Percentiles rank a stretch among this genome's conserved stretches.
Evolutionary conservation across 2,888 invertebrate genomes (phyloP).

Genomic region (Pseudococcus jackbeardsleyi): DNA sequence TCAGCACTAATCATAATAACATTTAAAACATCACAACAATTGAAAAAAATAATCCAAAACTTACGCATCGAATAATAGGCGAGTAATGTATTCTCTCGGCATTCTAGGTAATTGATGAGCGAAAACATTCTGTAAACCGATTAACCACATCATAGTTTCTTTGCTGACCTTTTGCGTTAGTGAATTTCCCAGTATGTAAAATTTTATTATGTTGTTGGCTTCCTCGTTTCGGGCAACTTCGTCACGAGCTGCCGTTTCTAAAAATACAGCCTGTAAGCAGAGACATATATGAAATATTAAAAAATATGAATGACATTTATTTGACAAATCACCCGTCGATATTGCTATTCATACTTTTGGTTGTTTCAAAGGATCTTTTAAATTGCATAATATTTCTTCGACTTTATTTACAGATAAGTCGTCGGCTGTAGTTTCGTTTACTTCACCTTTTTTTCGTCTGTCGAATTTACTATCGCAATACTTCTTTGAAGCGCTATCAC

Average conservation of each 20-base stretch:
- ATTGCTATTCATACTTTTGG: conserved; percentile 32
- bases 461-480: conserved; percentile 43
- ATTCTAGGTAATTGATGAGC: conserved; percentile 96
- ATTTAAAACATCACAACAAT: neutral
- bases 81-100: conserved; percentile 97
- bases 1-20: neutral
- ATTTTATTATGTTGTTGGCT: conserved; percentile 87
- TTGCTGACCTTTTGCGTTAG: conserved; percentile 84
- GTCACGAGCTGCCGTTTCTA: conserved; percentile 88
- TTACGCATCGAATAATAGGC: conserved; percentile 93
- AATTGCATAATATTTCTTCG: conserved; percentile 57
- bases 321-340: neutral
- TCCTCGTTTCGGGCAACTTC: conserved; percentile 94
- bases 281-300: neutral
- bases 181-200: conserved; percentile 95
- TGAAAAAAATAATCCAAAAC: conserved; percentile 69
- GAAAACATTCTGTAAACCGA: conserved; percentile 94
- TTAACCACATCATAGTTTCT: conserved; percentile 93
- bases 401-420: conserved; percentile 61
- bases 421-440: conserved; percentile 38
- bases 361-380: conserved; percentile 59
- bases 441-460: conserved; percentile 46
- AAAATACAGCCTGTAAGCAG: conserved; percentile 78
- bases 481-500: conserved; percentile 35
- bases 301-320: neutral